Percentiles rank a stretch among this genome's conserved stretches.
Evolutionary conservation across 1,140 invertebrate species (phyloP).

Genomic region (Micrasema longulum): DNA sequence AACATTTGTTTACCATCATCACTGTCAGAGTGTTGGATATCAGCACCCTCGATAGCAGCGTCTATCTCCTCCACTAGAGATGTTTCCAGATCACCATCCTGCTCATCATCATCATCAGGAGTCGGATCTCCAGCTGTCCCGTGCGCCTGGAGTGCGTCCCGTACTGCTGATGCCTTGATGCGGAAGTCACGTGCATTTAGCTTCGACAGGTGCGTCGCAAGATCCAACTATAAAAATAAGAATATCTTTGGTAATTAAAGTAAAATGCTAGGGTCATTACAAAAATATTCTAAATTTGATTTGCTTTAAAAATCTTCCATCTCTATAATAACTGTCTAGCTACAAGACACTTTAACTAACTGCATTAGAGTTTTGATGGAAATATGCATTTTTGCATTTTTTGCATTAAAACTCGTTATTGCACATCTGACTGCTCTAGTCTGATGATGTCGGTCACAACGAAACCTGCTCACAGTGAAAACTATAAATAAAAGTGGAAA

Average conservation of each 20-base stretch:
- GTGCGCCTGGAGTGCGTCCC: constrained; percentile 59
- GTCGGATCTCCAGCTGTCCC: neutral
- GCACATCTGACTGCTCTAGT: too few species aligned
- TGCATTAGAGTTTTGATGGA: too few species aligned
- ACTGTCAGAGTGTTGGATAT: neutral
- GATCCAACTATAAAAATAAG: constrained; percentile 57
- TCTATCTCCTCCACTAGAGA: neutral
- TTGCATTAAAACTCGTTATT: too few species aligned
- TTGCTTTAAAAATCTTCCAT: neutral
- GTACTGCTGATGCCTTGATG: constrained; percentile 60
- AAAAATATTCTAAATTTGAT: neutral
- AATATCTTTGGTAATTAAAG: neutral
- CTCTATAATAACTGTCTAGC: neutral
- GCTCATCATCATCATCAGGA: neutral
- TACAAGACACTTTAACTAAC: neutral
- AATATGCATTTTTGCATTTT: too few species aligned
- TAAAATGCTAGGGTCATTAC: neutral
- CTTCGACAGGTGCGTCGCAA: constrained; percentile 65
- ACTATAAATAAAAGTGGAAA: too few species aligned
- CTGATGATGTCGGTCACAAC: too few species aligned
- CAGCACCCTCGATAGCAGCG: neutral
- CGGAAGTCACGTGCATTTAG: constrained; percentile 68
- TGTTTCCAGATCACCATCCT: neutral
- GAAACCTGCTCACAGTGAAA: too few species aligned
- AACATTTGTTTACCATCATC: neutral